Base-by-base conservation (phyloP, 1,140 invertebrate genomes). In the Cataglyphis hispanica region DNA sequence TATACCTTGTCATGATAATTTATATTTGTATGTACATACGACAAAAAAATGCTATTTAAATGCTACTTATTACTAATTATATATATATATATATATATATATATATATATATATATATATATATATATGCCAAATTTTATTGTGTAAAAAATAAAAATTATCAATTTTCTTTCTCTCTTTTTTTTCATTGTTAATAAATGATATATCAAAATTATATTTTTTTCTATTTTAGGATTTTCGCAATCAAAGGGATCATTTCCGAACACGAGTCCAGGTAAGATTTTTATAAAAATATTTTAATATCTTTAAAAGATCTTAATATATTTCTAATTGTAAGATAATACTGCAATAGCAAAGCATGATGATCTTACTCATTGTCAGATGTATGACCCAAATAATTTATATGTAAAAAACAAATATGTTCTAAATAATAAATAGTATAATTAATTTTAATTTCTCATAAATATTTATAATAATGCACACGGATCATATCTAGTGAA, bases 161-260 rank as follows among this genome's bases (percentile, higher is more conserved):
- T 60, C 27, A n/a, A 37, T 10, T 16, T 34, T n/a, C n/a, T n/a
- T n/a, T n/a, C n/a, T n/a, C n/a, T n/a, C n/a, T n/a, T 63, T 10
- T 1, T 50, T 50, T 19, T 67, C 4, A 22, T 66, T 66, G n/a
- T 11, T n/a, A 7, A 58, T 10, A 58, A 60, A 2, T 60, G 13
- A 7, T 27, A 25, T 13, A 60, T 60, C 4, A 25, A 56, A 81
- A 5, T 43, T 31, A 46, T 58, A 27, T 43, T 72, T n/a, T n/a
- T 16, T 58, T 72, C 13, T 88, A 87, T 95, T 94, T 77, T 89
- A 94, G 93, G 93, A 70, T 95, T 92, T 87, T 93, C 94, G 40
- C 94, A 94, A 87, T 94, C 93, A 61, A 95, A 95, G 90, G 87
- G 90, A 64, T 90, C 92, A 46, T 94, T 94, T 88, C 86, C 92